Evolutionary conservation across 2,888 invertebrate genomes (phyloP).

Genomic region (Athalia cordata): DNA sequence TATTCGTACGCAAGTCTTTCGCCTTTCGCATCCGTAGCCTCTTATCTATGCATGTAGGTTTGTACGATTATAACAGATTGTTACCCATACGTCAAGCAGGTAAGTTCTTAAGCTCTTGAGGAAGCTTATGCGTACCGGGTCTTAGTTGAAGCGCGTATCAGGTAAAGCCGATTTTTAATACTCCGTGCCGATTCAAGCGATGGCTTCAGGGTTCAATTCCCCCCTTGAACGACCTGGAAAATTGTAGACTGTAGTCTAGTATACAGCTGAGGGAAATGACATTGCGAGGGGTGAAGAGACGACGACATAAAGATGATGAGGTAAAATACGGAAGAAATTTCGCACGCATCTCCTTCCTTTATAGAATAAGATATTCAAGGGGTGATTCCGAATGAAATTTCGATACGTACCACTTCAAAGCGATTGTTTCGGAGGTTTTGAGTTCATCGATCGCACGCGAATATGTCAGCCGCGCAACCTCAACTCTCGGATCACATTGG

Average conservation of each 20-base stretch:
- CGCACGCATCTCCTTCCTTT: not conserved
- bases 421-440: not conserved
- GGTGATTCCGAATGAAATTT: constrained; percentile 15
- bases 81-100: not conserved
- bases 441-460: not conserved
- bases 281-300: not conserved
- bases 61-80: too few relatives aligned
- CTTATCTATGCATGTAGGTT: too few relatives aligned
- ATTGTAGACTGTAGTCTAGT: too few relatives aligned
- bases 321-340: not conserved
- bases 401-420: not conserved
- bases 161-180: constrained; percentile 7
- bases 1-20: too few relatives aligned
- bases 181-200: not conserved
- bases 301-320: not conserved
- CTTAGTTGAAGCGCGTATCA: not conserved
- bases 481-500: constrained; percentile 4
- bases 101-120: not conserved
- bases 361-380: not conserved
- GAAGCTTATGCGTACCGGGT: not conserved
- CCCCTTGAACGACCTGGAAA: not conserved
- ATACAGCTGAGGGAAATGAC: constrained; percentile 8
- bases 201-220: constrained; percentile 9
- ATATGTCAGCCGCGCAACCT: not conserved
- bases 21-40: too few relatives aligned